Conservation (phyloP, 2,113 vertebrate genomes). For the Chloroceryle aenea region DNA sequence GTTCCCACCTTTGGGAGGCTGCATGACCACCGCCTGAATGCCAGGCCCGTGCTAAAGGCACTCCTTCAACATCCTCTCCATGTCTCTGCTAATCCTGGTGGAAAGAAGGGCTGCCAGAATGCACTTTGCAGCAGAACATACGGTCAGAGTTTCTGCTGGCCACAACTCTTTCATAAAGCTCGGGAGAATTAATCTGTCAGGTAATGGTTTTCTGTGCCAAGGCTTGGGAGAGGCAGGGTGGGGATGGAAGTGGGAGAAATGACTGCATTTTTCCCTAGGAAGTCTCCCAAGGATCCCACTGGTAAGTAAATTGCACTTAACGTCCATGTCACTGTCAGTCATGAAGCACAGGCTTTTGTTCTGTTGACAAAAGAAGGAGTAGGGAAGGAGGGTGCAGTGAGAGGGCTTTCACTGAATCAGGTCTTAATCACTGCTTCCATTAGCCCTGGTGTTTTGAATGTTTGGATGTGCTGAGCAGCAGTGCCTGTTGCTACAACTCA, state of each 20-base stretch:
- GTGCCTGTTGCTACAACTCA: not conserved
- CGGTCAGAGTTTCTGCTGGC: constrained; percentile 19
- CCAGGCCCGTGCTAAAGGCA: not conserved
- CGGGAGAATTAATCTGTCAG: constrained; percentile 5
- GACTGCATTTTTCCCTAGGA: constrained; percentile 20
- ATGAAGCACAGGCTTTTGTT: constrained; percentile 17
- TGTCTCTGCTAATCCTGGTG: not conserved
- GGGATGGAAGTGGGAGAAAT: not conserved
- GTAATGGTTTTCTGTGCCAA: not conserved
- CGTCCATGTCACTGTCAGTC: constrained; percentile 10
- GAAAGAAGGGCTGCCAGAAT: not conserved
- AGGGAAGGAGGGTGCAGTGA: not conserved
- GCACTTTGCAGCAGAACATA: not conserved
- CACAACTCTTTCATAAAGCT: not conserved
- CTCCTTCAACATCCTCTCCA: accelerated
- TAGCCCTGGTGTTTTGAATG: not conserved
- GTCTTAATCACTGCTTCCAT: constrained; percentile 43
- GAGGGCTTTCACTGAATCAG: not conserved
- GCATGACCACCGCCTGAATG: not conserved
- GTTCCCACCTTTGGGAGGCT: not conserved
- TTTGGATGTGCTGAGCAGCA: constrained; percentile 30
- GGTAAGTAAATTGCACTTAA: constrained; percentile 42
- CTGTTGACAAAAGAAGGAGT: not conserved
- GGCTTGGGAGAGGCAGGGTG: constrained; percentile 9
- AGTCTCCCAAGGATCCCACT: not conserved